Base-by-base conservation (phyloP, 2,113 vertebrate species). In the Scalopus aquaticus region DNA sequence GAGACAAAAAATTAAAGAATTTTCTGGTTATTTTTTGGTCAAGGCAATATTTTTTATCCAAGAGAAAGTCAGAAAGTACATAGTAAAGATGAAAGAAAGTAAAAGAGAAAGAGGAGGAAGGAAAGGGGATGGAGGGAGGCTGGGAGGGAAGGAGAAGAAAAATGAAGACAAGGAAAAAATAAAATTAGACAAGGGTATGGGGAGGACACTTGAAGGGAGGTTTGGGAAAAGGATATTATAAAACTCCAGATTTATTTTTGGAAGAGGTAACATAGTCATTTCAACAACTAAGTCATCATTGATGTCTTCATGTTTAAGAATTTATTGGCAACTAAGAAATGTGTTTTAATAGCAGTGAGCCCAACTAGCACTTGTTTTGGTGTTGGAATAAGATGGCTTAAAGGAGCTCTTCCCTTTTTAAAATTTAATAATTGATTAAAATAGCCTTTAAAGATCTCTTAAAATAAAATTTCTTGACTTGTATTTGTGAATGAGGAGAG, bases 401-500 rank as follows among this genome's bases (percentile, higher is more conserved):
- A 58, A 73, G 28, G 17, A 76, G 6, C 16, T 84, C 2, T 62
- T 88, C n/a, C 35, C 11, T 9, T 86, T 83, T 65, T 10, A 49
- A 15, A 46, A 42, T 20, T 42, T 62, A 4, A 46, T 67, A 12
- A 56, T 15, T 58, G 8, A 74, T 93, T 93, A 96, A 81, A 70
- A 22, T 72, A 74, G 3, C 49, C 6, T 87, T 77, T 85, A 76
- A 51, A 88, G 35, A 20, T 64, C 11, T 39, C 44, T 58, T 92
- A 93, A 67, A 56, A 74, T 93, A 72, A 84, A 46, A 73, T 85
- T 79, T 82, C 13, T 69, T 70, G 30, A 91, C 4, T 49, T 90
- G 54, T 51, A 42, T 65, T 83, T 86, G 39, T 79, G 49, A 94
- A 88, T 88, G 5, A 74, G 86, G 6, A 81, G 51, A 78, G 9